These are phyloP conservation scores for Helicolenus hilgendorfi DNA, from an alignment of 2,797 vertebrate species.

Conservation along the genomic window DNA sequence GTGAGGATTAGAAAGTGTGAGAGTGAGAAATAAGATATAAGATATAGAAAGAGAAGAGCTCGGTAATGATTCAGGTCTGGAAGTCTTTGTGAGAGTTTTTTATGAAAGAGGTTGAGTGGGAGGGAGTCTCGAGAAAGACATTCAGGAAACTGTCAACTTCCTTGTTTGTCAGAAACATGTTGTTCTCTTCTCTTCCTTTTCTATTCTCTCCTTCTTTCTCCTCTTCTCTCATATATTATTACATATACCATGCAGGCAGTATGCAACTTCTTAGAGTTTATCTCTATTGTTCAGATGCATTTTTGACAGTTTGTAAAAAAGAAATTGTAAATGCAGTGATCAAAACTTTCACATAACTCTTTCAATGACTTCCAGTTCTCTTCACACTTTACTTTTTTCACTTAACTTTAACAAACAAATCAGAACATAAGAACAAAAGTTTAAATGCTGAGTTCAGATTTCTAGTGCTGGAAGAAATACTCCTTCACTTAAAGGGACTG, in stretches of 20 bases:
- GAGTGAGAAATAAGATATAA: not conserved
- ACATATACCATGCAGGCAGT: not conserved
- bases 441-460: not conserved
- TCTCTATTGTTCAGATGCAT: not conserved
- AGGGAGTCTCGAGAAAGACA: slow-evolving; percentile 51
- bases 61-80: not conserved
- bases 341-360: not conserved
- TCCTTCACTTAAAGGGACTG: no score
- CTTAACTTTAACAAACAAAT: no score
- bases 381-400: not conserved
- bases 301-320: no score
- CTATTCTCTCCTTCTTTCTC: not conserved
- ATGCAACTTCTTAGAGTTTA: not conserved
- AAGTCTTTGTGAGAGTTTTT: slow-evolving; percentile 3
- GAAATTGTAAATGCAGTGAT: not conserved
- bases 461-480: not conserved
- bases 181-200: not conserved
- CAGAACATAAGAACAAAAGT: not conserved
- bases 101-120: slow-evolving; percentile 5
- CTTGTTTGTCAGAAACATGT: slow-evolving; percentile 36
- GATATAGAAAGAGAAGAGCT: not conserved
- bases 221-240: not conserved
- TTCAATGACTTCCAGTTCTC: not conserved
- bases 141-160: slow-evolving; percentile 62
- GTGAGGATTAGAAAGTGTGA: not conserved